Evolutionary conservation across 2,113 vertebrate species (phyloP).

Genomic region (Crocuta crocuta): DNA sequence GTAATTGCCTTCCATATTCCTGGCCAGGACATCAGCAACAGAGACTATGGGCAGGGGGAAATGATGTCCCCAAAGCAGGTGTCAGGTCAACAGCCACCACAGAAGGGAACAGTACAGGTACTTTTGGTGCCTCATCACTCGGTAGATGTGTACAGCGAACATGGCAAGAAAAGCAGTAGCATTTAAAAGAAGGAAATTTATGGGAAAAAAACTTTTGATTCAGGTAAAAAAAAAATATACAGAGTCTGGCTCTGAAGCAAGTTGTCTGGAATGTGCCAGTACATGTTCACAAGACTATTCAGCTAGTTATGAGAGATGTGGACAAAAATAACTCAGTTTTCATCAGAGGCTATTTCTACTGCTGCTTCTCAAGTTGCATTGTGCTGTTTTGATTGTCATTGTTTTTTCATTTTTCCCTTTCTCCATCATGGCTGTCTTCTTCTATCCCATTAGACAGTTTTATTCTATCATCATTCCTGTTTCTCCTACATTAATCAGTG

Average conservation of each 20-base stretch:
- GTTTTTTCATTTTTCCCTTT: not conserved
- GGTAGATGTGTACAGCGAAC: not conserved
- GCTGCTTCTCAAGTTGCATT: not conserved
- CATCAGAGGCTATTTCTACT: not conserved
- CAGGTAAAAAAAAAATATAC: not conserved
- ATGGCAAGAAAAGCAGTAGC: not conserved
- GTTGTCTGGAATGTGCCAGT: slow-evolving; percentile 29
- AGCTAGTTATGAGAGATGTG: not conserved
- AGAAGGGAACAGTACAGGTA: not conserved
- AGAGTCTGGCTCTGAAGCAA: not conserved
- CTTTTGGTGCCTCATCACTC: not conserved
- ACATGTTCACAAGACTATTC: slow-evolving; percentile 46
- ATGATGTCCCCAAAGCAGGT: not conserved
- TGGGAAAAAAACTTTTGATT: not conserved
- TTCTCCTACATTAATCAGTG: not conserved
- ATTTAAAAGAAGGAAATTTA: slow-evolving; percentile 19
- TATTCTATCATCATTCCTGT: not conserved
- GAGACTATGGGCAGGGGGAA: not conserved
- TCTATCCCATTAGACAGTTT: not conserved
- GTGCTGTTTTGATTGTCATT: not conserved
- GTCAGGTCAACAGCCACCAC: not conserved
- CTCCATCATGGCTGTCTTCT: not conserved
- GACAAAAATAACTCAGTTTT: slow-evolving; percentile 40
- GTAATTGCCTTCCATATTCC: not conserved
- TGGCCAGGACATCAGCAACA: not conserved